phyloP scores from a whole-genome alignment of 2,113 vertebrate species.

The Gobiocypris rarus region DNA sequence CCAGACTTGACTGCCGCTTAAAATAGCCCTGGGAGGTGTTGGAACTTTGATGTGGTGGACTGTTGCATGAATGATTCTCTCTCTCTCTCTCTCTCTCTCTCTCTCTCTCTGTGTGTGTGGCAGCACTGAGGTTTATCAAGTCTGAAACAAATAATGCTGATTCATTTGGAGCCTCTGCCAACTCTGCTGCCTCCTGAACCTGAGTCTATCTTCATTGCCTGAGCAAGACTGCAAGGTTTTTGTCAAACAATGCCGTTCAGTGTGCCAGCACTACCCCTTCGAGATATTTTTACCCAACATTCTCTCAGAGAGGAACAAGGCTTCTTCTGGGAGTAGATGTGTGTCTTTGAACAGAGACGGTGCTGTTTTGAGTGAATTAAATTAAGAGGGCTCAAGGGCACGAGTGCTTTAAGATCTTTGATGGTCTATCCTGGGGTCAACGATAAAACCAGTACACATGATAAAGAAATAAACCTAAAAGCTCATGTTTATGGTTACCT shows the following conservation, averaged over 20 bases:
- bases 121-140: constrained; percentile 22
- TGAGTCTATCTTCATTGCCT: background rate
- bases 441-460: background rate
- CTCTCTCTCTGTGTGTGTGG: constrained; percentile 6
- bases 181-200: background rate
- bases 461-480: background rate
- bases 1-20: constrained; percentile 26
- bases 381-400: constrained; percentile 35
- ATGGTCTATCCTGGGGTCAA: background rate
- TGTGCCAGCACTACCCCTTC: constrained; percentile 9
- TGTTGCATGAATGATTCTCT: constrained; percentile 10
- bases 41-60: constrained; percentile 41
- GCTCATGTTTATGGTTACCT: background rate
- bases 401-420: constrained; percentile 34
- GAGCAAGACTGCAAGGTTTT: constrained; percentile 2
- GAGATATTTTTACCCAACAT: constrained; percentile 8
- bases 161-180: constrained; percentile 6
- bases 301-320: background rate
- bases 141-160: constrained; percentile 15
- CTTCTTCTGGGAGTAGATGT: constrained; percentile 14
- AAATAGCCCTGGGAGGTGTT: constrained; percentile 43
- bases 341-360: constrained; percentile 36
- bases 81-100: constrained; percentile 20
- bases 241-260: constrained; percentile 29
- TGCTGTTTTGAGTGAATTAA: constrained; percentile 40